Percentiles rank a stretch among this genome's conserved stretches.
phyloP scores from a whole-genome alignment of 2,888 invertebrate genomes.

The Caenorhabditis uteleia region DNA sequence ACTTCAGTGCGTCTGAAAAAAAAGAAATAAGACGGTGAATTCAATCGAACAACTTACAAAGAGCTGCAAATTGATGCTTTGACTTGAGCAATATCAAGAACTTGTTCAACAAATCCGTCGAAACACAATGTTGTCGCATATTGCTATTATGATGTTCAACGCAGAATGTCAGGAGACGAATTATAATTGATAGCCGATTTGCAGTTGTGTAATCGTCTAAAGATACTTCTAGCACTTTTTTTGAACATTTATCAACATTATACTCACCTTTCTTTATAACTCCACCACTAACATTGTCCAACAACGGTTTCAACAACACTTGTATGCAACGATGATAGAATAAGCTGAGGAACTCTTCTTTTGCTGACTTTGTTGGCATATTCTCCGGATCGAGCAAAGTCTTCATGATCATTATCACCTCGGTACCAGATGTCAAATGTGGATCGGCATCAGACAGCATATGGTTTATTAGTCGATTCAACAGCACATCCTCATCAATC shows the following conservation, averaged over 20 bases:
- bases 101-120: constrained; percentile 91
- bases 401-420: constrained; percentile 79
- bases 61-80: constrained; percentile 80
- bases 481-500: constrained; percentile 81
- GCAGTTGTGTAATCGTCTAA: constrained; percentile 92
- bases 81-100: constrained; percentile 78
- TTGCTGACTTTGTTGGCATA: constrained; percentile 82
- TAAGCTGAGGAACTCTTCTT: constrained; percentile 95
- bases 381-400: constrained; percentile 64
- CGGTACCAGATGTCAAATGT: constrained; percentile 94
- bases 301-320: constrained; percentile 91
- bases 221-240: background rate
- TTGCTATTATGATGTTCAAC: constrained; percentile 86
- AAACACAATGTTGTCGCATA: constrained; percentile 94
- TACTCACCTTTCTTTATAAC: constrained; percentile 47
- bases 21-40: background rate
- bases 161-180: constrained; percentile 95
- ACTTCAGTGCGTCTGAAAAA: constrained; percentile 83
- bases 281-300: constrained; percentile 80
- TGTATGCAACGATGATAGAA: constrained; percentile 99
- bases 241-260: constrained; percentile 4
- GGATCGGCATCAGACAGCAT: constrained; percentile 91
- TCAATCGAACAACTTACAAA: constrained; percentile 75
- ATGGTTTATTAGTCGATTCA: constrained; percentile 96
- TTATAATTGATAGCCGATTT: constrained; percentile 88